Conservation (phyloP, 2,797 vertebrate species). For the Hemitrygon akajei region DNA sequence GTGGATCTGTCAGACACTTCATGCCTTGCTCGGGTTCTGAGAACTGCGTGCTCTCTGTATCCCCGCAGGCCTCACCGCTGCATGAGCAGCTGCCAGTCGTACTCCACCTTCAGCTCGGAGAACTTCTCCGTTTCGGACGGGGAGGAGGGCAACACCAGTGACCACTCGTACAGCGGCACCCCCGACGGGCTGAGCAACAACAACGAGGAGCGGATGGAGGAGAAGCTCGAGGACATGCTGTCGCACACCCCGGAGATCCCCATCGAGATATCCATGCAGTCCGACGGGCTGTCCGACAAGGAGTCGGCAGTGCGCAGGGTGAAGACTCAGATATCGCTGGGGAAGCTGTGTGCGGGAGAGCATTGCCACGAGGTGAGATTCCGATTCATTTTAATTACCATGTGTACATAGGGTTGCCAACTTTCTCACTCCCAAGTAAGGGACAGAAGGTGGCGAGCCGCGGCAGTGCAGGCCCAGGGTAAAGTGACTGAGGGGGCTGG, state of each 20-base stretch:
- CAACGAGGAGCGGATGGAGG: conserved; percentile 72
- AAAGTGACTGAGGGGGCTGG: too few species aligned
- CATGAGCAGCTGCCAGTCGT: conserved; percentile 93
- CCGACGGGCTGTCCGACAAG: conserved; percentile 93
- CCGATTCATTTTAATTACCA: too few species aligned
- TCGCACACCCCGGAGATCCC: conserved; percentile 92
- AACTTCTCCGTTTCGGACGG: conserved; percentile 94
- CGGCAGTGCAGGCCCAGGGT: too few species aligned
- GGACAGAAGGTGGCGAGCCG: too few species aligned
- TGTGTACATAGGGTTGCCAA: too few species aligned
- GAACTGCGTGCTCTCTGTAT: too few species aligned
- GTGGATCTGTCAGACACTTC: too few species aligned
- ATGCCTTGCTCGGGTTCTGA: neutral
- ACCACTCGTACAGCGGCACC: conserved; percentile 84
- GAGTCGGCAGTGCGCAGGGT: conserved; percentile 92
- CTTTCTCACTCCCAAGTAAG: too few species aligned
- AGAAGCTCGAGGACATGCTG: conserved; percentile 79
- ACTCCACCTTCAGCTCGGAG: conserved; percentile 97
- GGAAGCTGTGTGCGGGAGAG: conserved; percentile 86
- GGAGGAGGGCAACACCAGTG: conserved; percentile 97
- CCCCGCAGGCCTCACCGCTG: conserved; percentile 79
- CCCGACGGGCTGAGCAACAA: conserved; percentile 72
- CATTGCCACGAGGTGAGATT: conserved; percentile 82
- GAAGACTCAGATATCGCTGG: conserved; percentile 96
- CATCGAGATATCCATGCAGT: conserved; percentile 95